These are phyloP conservation scores for Diceros bicornis DNA, from an alignment of 2,797 vertebrate genomes.

Conservation along the genomic window DNA sequence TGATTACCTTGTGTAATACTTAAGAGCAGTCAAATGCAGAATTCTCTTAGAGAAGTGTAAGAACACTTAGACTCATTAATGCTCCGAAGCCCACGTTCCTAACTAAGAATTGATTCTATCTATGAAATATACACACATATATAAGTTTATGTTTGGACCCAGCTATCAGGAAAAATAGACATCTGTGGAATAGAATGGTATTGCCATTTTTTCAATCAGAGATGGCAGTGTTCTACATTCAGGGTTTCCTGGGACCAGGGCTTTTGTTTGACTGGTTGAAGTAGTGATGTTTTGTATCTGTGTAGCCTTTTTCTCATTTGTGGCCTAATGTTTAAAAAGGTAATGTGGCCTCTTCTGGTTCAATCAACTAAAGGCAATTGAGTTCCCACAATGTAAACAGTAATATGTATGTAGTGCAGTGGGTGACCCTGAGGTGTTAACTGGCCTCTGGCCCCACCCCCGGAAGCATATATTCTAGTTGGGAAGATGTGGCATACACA, in stretches of 20 bases:
- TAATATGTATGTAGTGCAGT: background rate
- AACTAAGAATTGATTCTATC: background rate
- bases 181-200: background rate
- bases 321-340: slow-evolving; percentile 21
- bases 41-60: background rate
- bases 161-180: background rate
- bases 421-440: background rate
- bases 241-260: background rate
- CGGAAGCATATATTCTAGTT: background rate
- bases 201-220: background rate
- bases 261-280: background rate
- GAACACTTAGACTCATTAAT: background rate
- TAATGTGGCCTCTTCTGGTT: background rate
- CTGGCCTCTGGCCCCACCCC: background rate
- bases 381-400: background rate
- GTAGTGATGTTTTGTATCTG: background rate
- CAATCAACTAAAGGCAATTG: background rate
- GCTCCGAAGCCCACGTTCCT: background rate
- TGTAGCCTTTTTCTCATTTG: background rate
- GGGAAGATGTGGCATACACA: background rate
- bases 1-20: background rate
- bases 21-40: background rate
- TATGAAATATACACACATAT: background rate
- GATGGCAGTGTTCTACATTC: background rate
- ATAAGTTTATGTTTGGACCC: background rate